These are phyloP conservation scores for Allobates femoralis DNA, from an alignment of 2,797 vertebrate genomes.

Conservation along the genomic window DNA sequence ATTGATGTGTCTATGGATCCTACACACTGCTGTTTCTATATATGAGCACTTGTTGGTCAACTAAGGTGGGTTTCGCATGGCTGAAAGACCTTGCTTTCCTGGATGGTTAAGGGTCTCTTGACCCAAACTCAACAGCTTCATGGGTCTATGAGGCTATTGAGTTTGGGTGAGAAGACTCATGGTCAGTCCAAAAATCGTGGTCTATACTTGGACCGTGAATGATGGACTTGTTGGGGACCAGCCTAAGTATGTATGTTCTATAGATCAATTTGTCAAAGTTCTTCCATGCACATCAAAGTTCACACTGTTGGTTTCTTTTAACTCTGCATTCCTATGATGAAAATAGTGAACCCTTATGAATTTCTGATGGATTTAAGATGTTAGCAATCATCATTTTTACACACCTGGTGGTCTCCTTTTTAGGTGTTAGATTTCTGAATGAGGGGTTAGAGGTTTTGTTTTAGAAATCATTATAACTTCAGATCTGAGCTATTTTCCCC, in stretches of 20 bases:
- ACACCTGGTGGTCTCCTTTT: conserved; percentile 40
- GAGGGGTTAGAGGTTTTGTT: conserved; percentile 56
- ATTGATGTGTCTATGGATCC: too few relatives aligned
- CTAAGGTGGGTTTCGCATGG: too few relatives aligned
- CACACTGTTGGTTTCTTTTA: neutral
- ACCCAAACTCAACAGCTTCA: too few relatives aligned
- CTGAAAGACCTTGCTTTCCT: too few relatives aligned
- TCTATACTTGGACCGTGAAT: too few relatives aligned
- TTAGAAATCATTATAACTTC: conserved; percentile 41
- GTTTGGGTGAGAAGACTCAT: too few relatives aligned
- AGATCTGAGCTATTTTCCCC: conserved; percentile 40
- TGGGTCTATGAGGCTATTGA: too few relatives aligned
- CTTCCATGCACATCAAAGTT: neutral
- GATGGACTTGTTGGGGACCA: too few relatives aligned
- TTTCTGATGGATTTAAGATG: neutral
- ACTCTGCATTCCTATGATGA: neutral
- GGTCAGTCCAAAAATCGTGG: too few relatives aligned
- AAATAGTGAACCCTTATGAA: neutral
- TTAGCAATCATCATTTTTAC: neutral
- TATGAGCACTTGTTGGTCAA: too few relatives aligned
- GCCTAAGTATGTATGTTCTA: neutral
- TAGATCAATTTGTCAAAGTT: neutral
- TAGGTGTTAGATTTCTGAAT: conserved; percentile 30
- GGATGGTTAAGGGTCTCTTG: too few relatives aligned
- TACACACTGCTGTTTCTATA: too few relatives aligned